phyloP scores from a whole-genome alignment of 2,888 invertebrate species.

The Orthonevra nobilis region DNA sequence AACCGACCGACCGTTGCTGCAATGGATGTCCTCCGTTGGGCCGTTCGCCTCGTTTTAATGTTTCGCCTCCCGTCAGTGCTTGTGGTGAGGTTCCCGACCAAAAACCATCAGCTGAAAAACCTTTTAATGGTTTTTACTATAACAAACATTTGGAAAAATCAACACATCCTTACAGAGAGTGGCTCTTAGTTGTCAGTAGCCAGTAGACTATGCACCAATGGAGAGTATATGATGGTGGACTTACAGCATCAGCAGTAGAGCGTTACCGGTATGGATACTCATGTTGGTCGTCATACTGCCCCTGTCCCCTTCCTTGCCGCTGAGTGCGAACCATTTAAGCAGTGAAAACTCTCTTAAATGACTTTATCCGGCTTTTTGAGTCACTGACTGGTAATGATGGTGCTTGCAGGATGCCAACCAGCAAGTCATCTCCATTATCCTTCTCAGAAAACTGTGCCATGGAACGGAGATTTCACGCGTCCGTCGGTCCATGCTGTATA shows the following conservation, averaged over 20 bases:
- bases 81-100: no score
- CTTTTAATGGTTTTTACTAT: slow-evolving; percentile 63
- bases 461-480: not conserved
- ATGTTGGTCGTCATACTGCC: not conserved
- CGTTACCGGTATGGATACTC: slow-evolving; percentile 33
- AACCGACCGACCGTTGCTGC: no score
- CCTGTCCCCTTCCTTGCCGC: slow-evolving; percentile 6
- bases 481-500: not conserved
- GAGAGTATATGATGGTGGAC: slow-evolving; percentile 43
- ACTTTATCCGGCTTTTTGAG: slow-evolving; percentile 60
- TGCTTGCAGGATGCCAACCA: slow-evolving; percentile 19
- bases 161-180: slow-evolving; percentile 28
- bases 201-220: slow-evolving; percentile 54
- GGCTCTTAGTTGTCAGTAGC: not conserved
- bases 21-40: slow-evolving; percentile 19
- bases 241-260: slow-evolving; percentile 17
- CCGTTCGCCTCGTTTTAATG: no score
- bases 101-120: slow-evolving; percentile 56
- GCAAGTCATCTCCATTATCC: slow-evolving; percentile 60
- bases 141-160: slow-evolving; percentile 66
- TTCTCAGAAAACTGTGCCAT: not conserved
- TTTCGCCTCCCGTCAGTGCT: no score
- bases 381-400: slow-evolving; percentile 1
- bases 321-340: slow-evolving; percentile 30
- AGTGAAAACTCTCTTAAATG: slow-evolving; percentile 58